Conservation (phyloP, 2,797 vertebrate species). For the Mareca penelope region DNA sequence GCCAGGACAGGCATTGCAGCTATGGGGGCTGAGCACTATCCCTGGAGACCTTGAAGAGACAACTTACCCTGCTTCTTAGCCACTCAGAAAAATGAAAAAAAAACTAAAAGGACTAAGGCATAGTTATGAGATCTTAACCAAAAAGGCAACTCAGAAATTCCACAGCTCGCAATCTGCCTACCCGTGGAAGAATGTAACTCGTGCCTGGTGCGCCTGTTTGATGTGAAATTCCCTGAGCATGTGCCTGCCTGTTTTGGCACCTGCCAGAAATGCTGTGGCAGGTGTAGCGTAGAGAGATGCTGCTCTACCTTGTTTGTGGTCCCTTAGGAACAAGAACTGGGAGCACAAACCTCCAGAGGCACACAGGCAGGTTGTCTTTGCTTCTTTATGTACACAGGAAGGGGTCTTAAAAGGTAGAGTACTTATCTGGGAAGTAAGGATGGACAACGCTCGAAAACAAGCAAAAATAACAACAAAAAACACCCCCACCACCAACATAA, state of each 20-base stretch:
- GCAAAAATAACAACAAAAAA: too few relatives aligned
- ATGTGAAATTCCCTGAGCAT: background rate
- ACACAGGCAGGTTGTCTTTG: background rate
- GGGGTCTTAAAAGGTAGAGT: background rate
- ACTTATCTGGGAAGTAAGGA: background rate
- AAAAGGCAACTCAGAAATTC: background rate
- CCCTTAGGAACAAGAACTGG: background rate
- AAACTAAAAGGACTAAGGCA: background rate
- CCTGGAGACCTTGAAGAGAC: background rate
- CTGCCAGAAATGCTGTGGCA: background rate
- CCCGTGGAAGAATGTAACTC: background rate
- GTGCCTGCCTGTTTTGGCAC: background rate
- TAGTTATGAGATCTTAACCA: background rate
- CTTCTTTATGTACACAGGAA: background rate
- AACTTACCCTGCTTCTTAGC: background rate
- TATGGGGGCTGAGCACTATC: background rate
- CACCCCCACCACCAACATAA: too few relatives aligned
- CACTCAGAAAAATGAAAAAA: background rate
- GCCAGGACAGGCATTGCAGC: background rate
- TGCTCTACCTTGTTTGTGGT: background rate
- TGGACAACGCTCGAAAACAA: background rate
- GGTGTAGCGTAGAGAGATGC: background rate
- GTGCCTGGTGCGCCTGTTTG: background rate
- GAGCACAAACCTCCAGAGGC: background rate
- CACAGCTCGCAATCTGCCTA: background rate